Evolutionary conservation across 2,113 vertebrate species (phyloP), one percentile per base, ranked within the genome.

Genomic region (Setophaga petechia): DNA sequence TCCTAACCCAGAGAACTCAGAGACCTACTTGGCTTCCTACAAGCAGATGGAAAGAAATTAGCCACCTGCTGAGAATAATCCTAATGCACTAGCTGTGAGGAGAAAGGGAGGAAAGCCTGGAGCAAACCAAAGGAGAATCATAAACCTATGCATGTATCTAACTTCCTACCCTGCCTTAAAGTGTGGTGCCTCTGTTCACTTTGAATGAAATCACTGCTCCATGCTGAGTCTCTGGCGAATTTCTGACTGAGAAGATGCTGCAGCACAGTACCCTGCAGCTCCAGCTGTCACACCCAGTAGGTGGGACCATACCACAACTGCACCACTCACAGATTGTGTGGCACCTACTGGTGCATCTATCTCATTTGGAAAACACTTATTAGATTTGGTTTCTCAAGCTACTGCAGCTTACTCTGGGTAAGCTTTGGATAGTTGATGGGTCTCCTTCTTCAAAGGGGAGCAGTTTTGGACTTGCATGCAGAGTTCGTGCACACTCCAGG

Each of bases 101-200:
- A 41, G 24, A 89, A 89, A 54, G 46, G 22, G 19, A 87, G 39
- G 39, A 78, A 69, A 87, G 7, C 28, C 37, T 49, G 35, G 17
- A 87, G 41, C 4, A 61, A 96, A 41, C 7, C 52, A 68, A 10
- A 8, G 4, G 17, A 77, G 69, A 87, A 84, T 35, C 84, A 58
- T 10, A 78, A 93, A 76, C 10, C 8, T 31, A 44, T 23, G 6
- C 4, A 5, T 3, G 2, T 37, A 47, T 44, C 33, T 75, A 49
- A 57, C 25, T 67, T 79, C 44, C 57, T 59, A 24, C 5, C 3
- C 27, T 63, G 16, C 25, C 76, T 78, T 52, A 43, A 47, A 79
- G 20, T 1, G 0, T n/a, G 54, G 54, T 33, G 54, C 31, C 55
- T 57, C 31, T 1, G 0, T 28, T 31, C 20, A 14, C 9, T 87